phyloP scores from a whole-genome alignment of 2,888 invertebrate genomes.

The Tetragonula carbonaria region DNA sequence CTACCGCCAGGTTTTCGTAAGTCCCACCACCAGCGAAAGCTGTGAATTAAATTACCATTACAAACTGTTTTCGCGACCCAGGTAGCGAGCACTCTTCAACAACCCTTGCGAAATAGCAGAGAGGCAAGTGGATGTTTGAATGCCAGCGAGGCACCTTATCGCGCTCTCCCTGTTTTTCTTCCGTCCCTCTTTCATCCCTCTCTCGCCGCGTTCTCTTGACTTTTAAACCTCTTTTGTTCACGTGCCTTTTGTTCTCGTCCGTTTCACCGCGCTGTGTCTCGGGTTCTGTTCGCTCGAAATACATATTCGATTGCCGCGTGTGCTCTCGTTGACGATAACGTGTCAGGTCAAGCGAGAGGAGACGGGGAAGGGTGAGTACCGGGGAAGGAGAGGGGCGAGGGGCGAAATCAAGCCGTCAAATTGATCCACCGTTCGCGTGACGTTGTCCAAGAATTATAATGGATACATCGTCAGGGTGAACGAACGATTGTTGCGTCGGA shows the following conservation, averaged over 20 bases:
- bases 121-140: conserved; percentile 49
- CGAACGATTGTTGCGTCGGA: neutral
- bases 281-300: neutral
- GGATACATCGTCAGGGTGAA: neutral
- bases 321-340: neutral
- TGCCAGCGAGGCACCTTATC: conserved; percentile 35
- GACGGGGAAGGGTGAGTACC: too few species aligned
- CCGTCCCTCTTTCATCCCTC: conserved; percentile 12
- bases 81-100: conserved; percentile 15
- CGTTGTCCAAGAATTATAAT: conserved; percentile 14
- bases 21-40: conserved; percentile 22
- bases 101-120: conserved; percentile 39
- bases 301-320: neutral
- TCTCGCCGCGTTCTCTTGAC: neutral
- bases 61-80: conserved; percentile 35
- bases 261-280: neutral
- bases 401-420: conserved; percentile 14
- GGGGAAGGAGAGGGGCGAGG: too few species aligned
- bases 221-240: conserved; percentile 20
- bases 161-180: neutral
- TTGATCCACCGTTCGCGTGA: conserved; percentile 10
- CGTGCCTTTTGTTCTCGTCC: conserved; percentile 7
- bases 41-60: conserved; percentile 65
- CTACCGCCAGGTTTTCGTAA: neutral
- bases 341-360: neutral